phyloP scores from a whole-genome alignment of 2,113 vertebrate species.

The Rattus rattus region DNA sequence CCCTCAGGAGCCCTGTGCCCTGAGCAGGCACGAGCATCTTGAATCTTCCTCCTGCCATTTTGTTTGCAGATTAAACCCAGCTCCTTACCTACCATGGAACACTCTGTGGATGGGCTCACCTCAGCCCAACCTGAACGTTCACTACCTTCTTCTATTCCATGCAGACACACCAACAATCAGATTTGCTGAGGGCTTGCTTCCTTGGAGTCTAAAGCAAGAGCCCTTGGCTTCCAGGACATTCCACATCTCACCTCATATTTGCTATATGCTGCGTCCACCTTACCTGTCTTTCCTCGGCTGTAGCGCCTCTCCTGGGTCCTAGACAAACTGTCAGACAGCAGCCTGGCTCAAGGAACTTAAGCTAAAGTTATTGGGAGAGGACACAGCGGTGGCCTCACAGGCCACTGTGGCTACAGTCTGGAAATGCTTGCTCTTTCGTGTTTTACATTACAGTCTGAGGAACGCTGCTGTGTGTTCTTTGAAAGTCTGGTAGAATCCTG shows the following conservation, averaged over 20 bases:
- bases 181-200: neutral
- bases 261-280: fast-evolving
- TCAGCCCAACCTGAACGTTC: neutral
- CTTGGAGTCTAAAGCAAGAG: too few relatives aligned
- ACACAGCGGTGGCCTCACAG: neutral
- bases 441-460: neutral
- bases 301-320: neutral
- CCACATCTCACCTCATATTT: too few relatives aligned
- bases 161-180: neutral
- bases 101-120: neutral
- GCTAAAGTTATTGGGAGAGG: neutral
- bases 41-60: neutral
- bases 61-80: neutral
- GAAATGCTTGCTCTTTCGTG: neutral
- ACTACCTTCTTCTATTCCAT: neutral
- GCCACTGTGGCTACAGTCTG: too few relatives aligned
- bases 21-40: too few relatives aligned
- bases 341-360: neutral
- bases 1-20: neutral
- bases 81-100: neutral
- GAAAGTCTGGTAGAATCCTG: neutral
- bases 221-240: too few relatives aligned
- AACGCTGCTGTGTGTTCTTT: neutral
- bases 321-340: neutral
- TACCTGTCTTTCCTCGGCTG: neutral